Conservation (phyloP, 2,797 vertebrate genomes). For the Trichosurus vulpecula region DNA sequence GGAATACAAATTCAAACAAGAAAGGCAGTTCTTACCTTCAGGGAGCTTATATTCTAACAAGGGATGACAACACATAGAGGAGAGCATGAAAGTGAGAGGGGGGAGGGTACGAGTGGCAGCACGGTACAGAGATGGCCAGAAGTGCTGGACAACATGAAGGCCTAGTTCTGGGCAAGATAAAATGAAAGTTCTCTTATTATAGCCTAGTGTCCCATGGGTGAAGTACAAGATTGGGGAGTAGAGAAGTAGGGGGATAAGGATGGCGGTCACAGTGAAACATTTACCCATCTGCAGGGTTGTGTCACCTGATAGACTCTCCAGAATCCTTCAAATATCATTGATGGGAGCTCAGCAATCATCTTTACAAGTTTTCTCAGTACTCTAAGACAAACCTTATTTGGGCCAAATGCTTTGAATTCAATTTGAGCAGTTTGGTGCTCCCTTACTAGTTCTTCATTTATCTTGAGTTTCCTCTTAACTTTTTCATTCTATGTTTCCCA, state of each 20-base stretch:
- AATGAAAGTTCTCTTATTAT: neutral
- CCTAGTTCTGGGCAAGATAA: neutral
- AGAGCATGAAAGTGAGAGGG: neutral
- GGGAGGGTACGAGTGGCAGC: too few relatives aligned
- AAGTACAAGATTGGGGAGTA: neutral
- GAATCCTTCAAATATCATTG: too few relatives aligned
- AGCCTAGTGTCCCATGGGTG: neutral
- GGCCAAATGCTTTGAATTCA: neutral
- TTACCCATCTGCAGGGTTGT: neutral
- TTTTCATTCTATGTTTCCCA: neutral
- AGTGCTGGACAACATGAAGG: neutral
- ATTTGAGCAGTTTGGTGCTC: neutral
- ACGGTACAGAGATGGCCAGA: neutral
- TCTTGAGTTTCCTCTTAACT: neutral
- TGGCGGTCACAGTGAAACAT: neutral
- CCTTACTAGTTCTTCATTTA: neutral
- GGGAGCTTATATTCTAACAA: neutral
- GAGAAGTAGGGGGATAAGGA: neutral
- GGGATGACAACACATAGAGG: neutral
- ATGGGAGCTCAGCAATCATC: neutral
- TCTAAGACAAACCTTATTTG: neutral
- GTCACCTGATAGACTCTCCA: neutral
- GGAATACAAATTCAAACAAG: neutral
- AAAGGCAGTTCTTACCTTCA: neutral
- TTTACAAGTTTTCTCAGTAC: neutral